Base-by-base conservation (phyloP, 2,113 vertebrate genomes). In the Struthio camelus region DNA sequence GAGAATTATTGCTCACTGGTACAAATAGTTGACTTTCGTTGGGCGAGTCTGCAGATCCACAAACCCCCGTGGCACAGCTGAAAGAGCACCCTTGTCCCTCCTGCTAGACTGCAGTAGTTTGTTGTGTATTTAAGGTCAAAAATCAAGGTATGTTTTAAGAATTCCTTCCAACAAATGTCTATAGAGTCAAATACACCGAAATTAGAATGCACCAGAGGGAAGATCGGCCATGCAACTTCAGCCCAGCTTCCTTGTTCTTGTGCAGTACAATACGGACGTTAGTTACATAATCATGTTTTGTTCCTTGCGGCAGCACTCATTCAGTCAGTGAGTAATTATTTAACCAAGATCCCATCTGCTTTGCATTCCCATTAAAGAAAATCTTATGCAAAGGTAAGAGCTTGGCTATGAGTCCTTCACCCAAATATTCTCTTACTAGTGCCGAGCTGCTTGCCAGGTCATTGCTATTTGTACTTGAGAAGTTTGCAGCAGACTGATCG, bases 351-450 rank as follows among this genome's bases (percentile, higher is more conserved):
- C 44, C 54, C 59, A 87, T 70, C 84, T 91, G 44, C 80, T 94
- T 80, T 91, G 84, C 86, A 50, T 42, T 79, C 61, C 50, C 4
- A 2, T 89, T 96, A 77, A 89, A 87, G 86, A 92, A 87, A 94
- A 72, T 13, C 48, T 73, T 48, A 48, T 11, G 38, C n/a, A 62
- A 46, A 95, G 81, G 81, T 87, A 82, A 85, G 85, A 87, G 62
- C 51, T 87, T 91, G 77, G 89, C 86, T 81, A 8, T 0, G 0
- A 79, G 61, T 84, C 38, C 78, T 92, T 72, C 27, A 44, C 66
- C 34, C 10, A 73, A 73, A 91, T 5, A 85, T 27, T 66, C 53
- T 58, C 62, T 40, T 70, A 70, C 75, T 34, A 51, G n/a, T 0
- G 6, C 56, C 23, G 10, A 4, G 6, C 23, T 80, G 66, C 62